phyloP scores from a whole-genome alignment of 1,140 invertebrate species.

The Macrobrachium nipponense region DNA sequence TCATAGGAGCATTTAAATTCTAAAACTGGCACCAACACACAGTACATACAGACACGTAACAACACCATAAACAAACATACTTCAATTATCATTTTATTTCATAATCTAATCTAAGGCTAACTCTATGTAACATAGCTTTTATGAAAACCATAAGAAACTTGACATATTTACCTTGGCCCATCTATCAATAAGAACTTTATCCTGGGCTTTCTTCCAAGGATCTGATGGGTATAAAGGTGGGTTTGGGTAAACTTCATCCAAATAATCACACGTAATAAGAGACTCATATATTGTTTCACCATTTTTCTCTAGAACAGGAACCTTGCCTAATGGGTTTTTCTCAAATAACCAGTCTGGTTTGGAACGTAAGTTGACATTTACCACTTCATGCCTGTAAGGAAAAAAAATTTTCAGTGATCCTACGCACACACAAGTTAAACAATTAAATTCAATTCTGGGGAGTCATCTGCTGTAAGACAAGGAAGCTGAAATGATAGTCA shows the following conservation, averaged over 20 bases:
- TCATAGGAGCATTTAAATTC: too few species aligned
- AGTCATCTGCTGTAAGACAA: not conserved
- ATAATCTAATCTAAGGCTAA: too few species aligned
- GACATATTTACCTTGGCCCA: constrained; percentile 35
- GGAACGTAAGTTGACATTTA: constrained; percentile 69
- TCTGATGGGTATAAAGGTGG: constrained; percentile 66
- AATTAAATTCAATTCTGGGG: not conserved
- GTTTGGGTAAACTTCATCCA: constrained; percentile 68
- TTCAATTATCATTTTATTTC: too few species aligned
- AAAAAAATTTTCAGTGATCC: not conserved
- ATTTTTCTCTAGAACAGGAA: constrained; percentile 69
- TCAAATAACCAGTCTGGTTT: constrained; percentile 71
- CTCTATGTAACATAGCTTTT: too few species aligned
- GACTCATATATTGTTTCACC: constrained; percentile 68
- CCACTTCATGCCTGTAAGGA: constrained; percentile 67
- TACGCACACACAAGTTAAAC: not conserved
- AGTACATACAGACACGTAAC: too few species aligned
- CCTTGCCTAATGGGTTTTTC: constrained; percentile 68
- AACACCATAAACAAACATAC: too few species aligned
- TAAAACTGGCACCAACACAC: too few species aligned
- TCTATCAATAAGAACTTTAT: constrained; percentile 66
- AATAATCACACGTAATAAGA: constrained; percentile 67
- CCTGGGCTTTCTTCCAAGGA: constrained; percentile 67
- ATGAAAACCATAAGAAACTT: too few species aligned
- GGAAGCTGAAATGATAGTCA: too few species aligned